Base-by-base conservation (phyloP, 2,888 invertebrate species). In the Noctua janthe region DNA sequence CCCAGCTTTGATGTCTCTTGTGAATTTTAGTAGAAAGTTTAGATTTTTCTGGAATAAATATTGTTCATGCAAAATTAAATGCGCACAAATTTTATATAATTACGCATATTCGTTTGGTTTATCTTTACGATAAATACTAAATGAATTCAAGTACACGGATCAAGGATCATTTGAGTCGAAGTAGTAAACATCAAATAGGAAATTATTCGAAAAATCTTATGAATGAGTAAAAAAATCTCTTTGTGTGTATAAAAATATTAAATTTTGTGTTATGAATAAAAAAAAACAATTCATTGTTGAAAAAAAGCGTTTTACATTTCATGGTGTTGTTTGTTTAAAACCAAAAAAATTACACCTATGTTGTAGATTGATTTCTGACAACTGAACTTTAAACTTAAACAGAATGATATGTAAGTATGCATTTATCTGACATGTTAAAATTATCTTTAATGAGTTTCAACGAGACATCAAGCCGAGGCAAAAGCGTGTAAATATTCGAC, bases 401-500 rank as follows among this genome's bases (percentile, higher is more conserved):
- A 49, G 20, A 74, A 69, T 47, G 20, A 56, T 49, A 59, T 64
- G 39, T 71, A 43, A 20, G 56, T 56, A 69, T 47, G 10, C 15
- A 81, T 71, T 82, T 56, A 84, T 70, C 66, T 29, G 20, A 84
- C 43, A 59, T 10, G 35, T 20, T 54, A 23, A 15, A 15, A 10
- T 8, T 59, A 66, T 39, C 59, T 70, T 13, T 13, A 0, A 59
- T 74, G 0, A 66, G 64, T 74, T 74, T 66, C 13, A 23, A 51
- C 80, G 86, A 85, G 90, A 90, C 90, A 93, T 92, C 91, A 89
- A 89, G 86, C 89, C 89, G 91, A 90, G 90, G 89, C 88, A 86
- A 82, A 86, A 87, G 89, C 88, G 71, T 94, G 94, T 95, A 95
- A 94, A 95, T 94, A 95, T 93, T 94, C 89, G 85, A 86, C 88